Base-by-base conservation (phyloP, 2,113 vertebrate species). In the Grammomys surdaster region DNA sequence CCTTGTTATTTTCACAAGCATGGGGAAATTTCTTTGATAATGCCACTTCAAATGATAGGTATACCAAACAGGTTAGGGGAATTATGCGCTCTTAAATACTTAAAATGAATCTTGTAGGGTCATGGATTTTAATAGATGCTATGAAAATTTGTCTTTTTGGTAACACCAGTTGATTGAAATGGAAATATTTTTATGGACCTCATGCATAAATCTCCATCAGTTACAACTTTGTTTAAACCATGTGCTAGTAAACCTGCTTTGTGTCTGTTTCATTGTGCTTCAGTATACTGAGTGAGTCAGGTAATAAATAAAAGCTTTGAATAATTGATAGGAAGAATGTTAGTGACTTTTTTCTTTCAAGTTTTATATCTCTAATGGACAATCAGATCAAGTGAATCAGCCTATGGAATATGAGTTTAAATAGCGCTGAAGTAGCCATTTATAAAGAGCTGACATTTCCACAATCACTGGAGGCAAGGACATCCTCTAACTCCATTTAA, bases 391-490 rank as follows among this genome's bases (percentile, higher is more conserved):
- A 97, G 33, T 46, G 91, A 87, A 75, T 91, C 89, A n/a, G 81
- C 48, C 10, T 87, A 70, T 82, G 72, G 81, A 95, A 70, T 5
- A 22, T 58, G 16, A 65, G 65, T 97, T 97, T 97, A 60, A 84
- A 85, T 33, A 28, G 90, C 73, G 14, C 7, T 95, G 26, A 97
- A 90, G 26, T 94, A 89, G 88, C 63, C 89, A 69, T n/a, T 28
- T 0, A 36, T 86, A 86, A 78, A 40, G 82, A 81, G 80, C 95
- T 95, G 90, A 86, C 93, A 95, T 98, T 88, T 93, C 3, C 51
- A 77, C n/a, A 94, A 77, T 60, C 11, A 88, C 33, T n/a, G 91
- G 78, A 43, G 4, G 36, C 0, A 33, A 91, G 33, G 60, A n/a
- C 36, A 56, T 85, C 54, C 75, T 89, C 77, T 80, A 81, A 80